phyloP scores from a whole-genome alignment of 2,888 invertebrate genomes.

The Cephus pygmeus region DNA sequence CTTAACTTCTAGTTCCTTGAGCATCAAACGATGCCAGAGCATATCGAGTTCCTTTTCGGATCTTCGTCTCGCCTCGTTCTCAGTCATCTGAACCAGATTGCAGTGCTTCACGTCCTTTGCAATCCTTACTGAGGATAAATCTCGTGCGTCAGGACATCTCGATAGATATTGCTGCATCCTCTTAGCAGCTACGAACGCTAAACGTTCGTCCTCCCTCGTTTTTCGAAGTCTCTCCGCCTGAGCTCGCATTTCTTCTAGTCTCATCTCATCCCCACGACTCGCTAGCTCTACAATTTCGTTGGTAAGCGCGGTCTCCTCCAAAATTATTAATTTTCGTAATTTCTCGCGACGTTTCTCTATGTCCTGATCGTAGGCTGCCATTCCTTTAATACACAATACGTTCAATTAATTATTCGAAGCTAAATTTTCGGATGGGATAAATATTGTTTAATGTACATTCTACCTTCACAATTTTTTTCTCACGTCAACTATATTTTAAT shows the following conservation, averaged over 20 bases:
- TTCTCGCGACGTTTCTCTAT: conserved; percentile 66
- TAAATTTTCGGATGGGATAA: not conserved
- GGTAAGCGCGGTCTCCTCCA: conserved; percentile 69
- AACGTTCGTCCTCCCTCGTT: conserved; percentile 69
- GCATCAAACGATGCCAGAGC: conserved; percentile 73
- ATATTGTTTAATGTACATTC: not conserved
- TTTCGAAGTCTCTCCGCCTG: conserved; percentile 66
- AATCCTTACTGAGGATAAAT: conserved; percentile 66
- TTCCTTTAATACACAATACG: conserved; percentile 48
- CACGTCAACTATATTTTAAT: not conserved
- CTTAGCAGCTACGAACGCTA: conserved; percentile 66
- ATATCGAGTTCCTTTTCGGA: conserved; percentile 71
- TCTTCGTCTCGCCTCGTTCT: conserved; percentile 69
- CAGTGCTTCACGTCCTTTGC: conserved; percentile 69
- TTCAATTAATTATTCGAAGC: not conserved
- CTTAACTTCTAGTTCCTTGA: conserved; percentile 70
- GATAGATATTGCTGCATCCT: conserved; percentile 64
- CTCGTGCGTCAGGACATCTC: conserved; percentile 66
- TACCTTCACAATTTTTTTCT: not conserved
- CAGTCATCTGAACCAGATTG: conserved; percentile 73
- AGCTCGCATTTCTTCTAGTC: conserved; percentile 68
- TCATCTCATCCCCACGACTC: conserved; percentile 67
- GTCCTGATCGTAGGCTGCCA: conserved; percentile 67
- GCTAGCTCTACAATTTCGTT: conserved; percentile 69
- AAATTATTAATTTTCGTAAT: conserved; percentile 61